Base-by-base conservation (phyloP, 2,888 invertebrate genomes). In the Drosophila buzzatii region DNA sequence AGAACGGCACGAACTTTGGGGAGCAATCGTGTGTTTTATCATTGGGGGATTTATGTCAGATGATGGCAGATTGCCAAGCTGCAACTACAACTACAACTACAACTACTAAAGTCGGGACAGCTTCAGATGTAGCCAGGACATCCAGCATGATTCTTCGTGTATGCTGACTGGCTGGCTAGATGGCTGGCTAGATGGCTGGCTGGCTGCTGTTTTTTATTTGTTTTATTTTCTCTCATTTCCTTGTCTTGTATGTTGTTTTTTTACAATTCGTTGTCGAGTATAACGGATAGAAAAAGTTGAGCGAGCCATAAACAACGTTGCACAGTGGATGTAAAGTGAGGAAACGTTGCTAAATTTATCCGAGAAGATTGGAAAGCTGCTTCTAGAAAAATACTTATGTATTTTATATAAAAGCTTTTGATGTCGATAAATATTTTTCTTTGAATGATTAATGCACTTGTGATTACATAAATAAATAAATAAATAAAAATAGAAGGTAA, bases 61-160 rank as follows among this genome's bases (percentile, higher is more conserved):
- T 90, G 82, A 89, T 90, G 91, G 91, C 90, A 80, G 87, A 82
- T 90, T 90, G 87, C 89, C 85, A 91, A 82, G 87, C 81, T 83
- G 79, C 90, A 79, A 73, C 77, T 75, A 70, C 72, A 18, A 10
- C 44, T 44, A 44, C 44, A 53, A 68, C 73, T 51, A 51, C 33
- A 33, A 27, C 37, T 39, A 23, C 68, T 42, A 70, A 58, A 59
- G 57, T 20, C 33, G 57, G 47, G 61, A 60, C 51, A 65, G 45
- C 62, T 37, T 31, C 2, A 10, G 20, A 20, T 37, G 52, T 20
- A 37, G 55, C 27, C n/a, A 39, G 55, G 16, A 39, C 53, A 53
- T n/a, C 37, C 71, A 83, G 67, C 57, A 71, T 64, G 65, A 56
- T 61, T 83, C 64, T 69, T 70, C 60, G 68, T 65, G 62, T 59